phyloP scores from a whole-genome alignment of 1,140 invertebrate species.

The Chironomus striatipennis region DNA sequence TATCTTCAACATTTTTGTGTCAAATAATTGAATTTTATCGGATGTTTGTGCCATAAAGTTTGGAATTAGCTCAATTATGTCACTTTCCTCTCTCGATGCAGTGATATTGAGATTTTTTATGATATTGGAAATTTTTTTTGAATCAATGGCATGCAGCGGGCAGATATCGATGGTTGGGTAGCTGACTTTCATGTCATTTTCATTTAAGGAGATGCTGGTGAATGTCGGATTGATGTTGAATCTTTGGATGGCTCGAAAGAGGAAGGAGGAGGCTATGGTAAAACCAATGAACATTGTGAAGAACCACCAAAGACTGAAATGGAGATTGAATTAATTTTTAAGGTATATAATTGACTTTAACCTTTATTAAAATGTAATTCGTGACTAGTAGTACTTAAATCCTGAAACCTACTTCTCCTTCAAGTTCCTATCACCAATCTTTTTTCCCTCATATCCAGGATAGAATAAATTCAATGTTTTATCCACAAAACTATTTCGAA shows the following conservation, averaged over 20 bases:
- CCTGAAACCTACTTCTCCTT: constrained; percentile 2
- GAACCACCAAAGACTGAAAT: background rate
- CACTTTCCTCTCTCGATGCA: background rate
- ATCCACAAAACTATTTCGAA: background rate
- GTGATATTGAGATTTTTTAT: background rate
- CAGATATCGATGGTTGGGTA: background rate
- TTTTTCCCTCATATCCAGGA: background rate
- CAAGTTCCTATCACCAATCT: background rate
- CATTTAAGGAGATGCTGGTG: background rate
- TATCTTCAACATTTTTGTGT: background rate
- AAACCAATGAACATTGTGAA: background rate
- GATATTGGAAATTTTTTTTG: background rate
- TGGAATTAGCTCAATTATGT: background rate
- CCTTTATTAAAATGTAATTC: too few relatives aligned
- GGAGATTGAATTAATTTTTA: too few relatives aligned
- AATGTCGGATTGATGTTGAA: constrained; percentile 1
- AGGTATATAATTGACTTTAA: too few relatives aligned
- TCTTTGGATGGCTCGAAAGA: background rate
- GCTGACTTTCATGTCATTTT: background rate
- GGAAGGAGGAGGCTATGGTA: background rate
- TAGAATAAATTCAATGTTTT: background rate
- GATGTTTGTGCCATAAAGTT: background rate
- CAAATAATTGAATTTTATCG: background rate
- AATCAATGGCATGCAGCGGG: background rate
- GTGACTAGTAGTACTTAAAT: too few relatives aligned